These are phyloP conservation scores for Drymonia ruficornis DNA, from an alignment of 2,888 invertebrate species.

Conservation along the genomic window DNA sequence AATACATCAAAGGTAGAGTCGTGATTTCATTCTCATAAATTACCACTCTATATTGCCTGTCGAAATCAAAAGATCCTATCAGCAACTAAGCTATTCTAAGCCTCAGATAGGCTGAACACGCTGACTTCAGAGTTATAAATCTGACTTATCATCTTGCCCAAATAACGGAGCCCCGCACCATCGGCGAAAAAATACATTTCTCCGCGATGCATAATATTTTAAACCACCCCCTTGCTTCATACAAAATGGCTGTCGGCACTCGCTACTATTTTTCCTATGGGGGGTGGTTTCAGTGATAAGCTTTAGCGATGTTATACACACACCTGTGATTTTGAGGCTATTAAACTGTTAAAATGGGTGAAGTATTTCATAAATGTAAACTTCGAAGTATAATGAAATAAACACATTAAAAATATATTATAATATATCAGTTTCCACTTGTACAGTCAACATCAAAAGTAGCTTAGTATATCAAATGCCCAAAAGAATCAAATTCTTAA, in stretches of 20 bases:
- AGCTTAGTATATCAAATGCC: too few relatives aligned
- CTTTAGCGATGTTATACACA: not conserved
- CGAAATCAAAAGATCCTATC: constrained; percentile 2
- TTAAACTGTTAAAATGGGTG: not conserved
- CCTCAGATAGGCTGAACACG: constrained; percentile 4
- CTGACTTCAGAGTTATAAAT: constrained; percentile 57
- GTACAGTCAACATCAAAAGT: too few relatives aligned
- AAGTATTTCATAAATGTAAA: not conserved
- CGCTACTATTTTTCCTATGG: constrained; percentile 74
- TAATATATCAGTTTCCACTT: too few relatives aligned
- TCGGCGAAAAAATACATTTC: constrained; percentile 72
- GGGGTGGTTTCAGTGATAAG: constrained; percentile 41
- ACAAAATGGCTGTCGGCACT: constrained; percentile 82
- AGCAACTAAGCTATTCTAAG: constrained; percentile 15
- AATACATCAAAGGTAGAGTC: too few relatives aligned
- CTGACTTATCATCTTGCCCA: constrained; percentile 61
- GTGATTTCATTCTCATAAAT: not conserved
- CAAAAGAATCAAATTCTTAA: too few relatives aligned
- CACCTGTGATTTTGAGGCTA: not conserved
- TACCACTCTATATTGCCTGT: not conserved
- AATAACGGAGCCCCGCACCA: constrained; percentile 48
- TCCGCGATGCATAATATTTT: constrained; percentile 77
- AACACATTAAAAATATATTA: too few relatives aligned
- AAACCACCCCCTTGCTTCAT: constrained; percentile 78
- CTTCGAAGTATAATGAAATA: too few relatives aligned